Base-by-base conservation (phyloP, 2,888 invertebrate species). In the Antheraea yamamai region DNA sequence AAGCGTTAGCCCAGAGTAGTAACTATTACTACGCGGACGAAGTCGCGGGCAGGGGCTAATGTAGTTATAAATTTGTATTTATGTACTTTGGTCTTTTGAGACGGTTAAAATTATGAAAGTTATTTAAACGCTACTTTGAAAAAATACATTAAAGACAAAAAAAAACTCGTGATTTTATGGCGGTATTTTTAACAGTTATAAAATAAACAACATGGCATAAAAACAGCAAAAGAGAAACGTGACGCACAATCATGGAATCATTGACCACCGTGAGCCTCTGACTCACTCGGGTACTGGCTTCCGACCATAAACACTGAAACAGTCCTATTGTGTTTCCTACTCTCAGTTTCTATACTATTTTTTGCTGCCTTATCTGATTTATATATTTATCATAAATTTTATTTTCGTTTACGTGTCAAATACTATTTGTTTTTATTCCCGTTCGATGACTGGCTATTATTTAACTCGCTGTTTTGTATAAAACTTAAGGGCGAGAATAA, bases 281-380 rank as follows among this genome's bases (percentile, higher is more conserved):
- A 70, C 70, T 70, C 70, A 70, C 39, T 10, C 39, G n/a, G 70
- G 39, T 6, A 20, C 70, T 39, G 70, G 39, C 35, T 39, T 70
- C 70, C 70, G 55, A 55, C 18, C 18, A 51, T 52, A 72, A 51
- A 26, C 52, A 72, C 55, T 23, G 23, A 47, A 71, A 23, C 51
- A 23, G 4, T 16, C 6, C 47, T 30, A 72, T 72, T 51, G 52
- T 72, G 52, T 26, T 51, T 20, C 52, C 26, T 72, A 72, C 72
- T 72, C 72, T 72, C 72, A 55, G 52, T 72, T 72, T 72, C 72
- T 72, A 52, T 30, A 10, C 23, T 47, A 52, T 72, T 71, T 72
- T 72, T 72, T 72, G 26, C 7, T 72, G 30, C 26, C 16, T 14
- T 52, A 39, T 26, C 26, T 30, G 1, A 23, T 23, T 61, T 61